Evolutionary conservation across 2,113 vertebrate species (phyloP).

Genomic region (Xiphophorus couchianus): DNA sequence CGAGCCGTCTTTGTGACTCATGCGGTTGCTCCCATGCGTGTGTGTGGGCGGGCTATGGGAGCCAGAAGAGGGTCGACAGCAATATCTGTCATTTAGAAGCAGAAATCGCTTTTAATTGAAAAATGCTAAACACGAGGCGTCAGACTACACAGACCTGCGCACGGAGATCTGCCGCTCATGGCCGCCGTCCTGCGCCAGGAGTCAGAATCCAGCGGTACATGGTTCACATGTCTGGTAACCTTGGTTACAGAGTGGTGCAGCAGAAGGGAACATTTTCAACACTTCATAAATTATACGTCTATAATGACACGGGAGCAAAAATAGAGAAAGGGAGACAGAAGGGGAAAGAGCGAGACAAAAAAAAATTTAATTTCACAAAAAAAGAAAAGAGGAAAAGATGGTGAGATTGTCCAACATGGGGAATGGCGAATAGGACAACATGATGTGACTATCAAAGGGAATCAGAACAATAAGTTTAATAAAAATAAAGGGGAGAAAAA

Average conservation of each 20-base stretch:
- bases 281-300: constrained; percentile 70
- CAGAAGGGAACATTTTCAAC: constrained; percentile 57
- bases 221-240: constrained; percentile 64
- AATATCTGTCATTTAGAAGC: constrained; percentile 60
- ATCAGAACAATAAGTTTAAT: background rate
- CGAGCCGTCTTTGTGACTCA: constrained; percentile 44
- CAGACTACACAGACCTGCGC: constrained; percentile 54
- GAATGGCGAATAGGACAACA: background rate
- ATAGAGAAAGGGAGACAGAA: constrained; percentile 10
- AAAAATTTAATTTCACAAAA: background rate
- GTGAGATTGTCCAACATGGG: background rate
- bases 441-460: background rate
- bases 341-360: constrained; percentile 16
- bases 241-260: constrained; percentile 63
- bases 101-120: constrained; percentile 60
- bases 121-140: constrained; percentile 55
- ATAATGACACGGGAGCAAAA: constrained; percentile 51
- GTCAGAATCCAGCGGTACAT: constrained; percentile 25
- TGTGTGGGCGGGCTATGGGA: constrained; percentile 44
- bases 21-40: constrained; percentile 24
- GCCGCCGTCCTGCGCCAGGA: constrained; percentile 34
- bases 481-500: background rate
- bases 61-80: constrained; percentile 46
- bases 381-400: background rate
- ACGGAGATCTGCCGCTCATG: constrained; percentile 31